A percentile compares a stretch with the other conserved stretches of the same genome.
These are phyloP conservation scores for Nymphalis polychloros DNA, from an alignment of 2,888 invertebrate species.

Conservation along the genomic window DNA sequence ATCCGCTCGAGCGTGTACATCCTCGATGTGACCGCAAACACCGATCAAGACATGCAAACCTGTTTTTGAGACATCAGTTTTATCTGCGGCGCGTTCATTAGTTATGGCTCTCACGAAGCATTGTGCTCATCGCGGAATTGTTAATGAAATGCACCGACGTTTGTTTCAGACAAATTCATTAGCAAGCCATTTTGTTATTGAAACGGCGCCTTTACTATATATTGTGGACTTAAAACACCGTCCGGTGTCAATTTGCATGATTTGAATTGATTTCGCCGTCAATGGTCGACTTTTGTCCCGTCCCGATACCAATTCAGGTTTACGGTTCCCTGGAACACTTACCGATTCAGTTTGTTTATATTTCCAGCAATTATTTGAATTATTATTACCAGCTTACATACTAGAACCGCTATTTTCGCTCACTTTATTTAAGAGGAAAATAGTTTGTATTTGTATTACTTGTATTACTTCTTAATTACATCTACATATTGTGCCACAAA, in stretches of 20 bases:
- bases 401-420: too few relatives aligned
- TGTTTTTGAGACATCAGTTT: conserved; percentile 54
- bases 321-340: conserved; percentile 58
- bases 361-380: conserved; percentile 42
- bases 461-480: too few relatives aligned
- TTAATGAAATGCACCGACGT: conserved; percentile 46
- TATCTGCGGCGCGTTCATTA: conserved; percentile 43
- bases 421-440: too few relatives aligned
- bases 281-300: conserved; percentile 40
- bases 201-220: neutral
- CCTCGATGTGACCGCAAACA: conserved; percentile 71
- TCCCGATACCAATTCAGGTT: conserved; percentile 58
- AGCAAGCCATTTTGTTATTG: conserved; percentile 35
- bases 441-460: too few relatives aligned
- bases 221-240: conserved; percentile 13
- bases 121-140: conserved; percentile 43
- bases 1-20: conserved; percentile 62
- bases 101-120: conserved; percentile 49
- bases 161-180: conserved; percentile 34
- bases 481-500: too few relatives aligned
- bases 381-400: conserved; percentile 4
- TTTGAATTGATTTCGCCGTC: conserved; percentile 28
- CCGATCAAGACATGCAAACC: conserved; percentile 61
- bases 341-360: conserved; percentile 54
- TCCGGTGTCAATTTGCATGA: conserved; percentile 22